A percentile compares a stretch with the other conserved stretches of the same genome.
Conservation (phyloP, 1,140 invertebrate species). For the Neoseiulus cucumeris region DNA sequence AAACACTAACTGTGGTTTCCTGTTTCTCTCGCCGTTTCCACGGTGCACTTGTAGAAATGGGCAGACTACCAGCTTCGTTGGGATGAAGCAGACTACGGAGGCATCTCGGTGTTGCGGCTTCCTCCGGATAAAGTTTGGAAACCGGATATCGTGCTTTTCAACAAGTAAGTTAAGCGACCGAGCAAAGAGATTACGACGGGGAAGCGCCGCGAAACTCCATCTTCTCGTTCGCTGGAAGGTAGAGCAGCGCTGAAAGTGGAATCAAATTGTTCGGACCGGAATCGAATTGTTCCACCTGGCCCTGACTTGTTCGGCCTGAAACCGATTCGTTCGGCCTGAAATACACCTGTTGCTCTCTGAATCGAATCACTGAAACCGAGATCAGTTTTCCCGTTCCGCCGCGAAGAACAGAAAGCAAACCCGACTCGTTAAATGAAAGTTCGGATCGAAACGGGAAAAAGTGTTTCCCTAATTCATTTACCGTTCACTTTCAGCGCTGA, state of each 20-base stretch:
- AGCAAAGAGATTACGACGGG: no score
- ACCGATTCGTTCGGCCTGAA: no score
- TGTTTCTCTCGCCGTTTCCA: slow-evolving; percentile 14
- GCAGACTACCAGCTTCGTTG: slow-evolving; percentile 91
- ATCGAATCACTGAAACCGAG: no score
- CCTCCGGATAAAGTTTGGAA: slow-evolving; percentile 99
- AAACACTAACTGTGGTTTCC: neutral
- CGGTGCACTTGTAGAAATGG: slow-evolving; percentile 46
- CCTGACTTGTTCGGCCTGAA: neutral
- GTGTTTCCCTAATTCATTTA: no score
- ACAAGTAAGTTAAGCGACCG: slow-evolving; percentile 57
- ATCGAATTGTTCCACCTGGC: neutral
- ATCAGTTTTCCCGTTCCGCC: no score
- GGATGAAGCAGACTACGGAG: slow-evolving; percentile 94
- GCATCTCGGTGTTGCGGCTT: slow-evolving; percentile 78
- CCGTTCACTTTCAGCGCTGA: slow-evolving; percentile 48
- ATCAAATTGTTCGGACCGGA: neutral
- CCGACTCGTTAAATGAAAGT: no score
- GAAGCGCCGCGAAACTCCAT: no score
- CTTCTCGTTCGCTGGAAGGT: neutral
- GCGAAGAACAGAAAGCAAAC: no score
- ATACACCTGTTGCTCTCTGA: no score
- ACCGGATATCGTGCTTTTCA: slow-evolving; percentile 97
- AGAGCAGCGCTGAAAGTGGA: neutral
- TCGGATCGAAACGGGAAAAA: no score